Percentiles rank a stretch among this genome's conserved stretches.
Conservation (phyloP, 2,113 vertebrate species). For the Chaetorhynchus papuensis region DNA sequence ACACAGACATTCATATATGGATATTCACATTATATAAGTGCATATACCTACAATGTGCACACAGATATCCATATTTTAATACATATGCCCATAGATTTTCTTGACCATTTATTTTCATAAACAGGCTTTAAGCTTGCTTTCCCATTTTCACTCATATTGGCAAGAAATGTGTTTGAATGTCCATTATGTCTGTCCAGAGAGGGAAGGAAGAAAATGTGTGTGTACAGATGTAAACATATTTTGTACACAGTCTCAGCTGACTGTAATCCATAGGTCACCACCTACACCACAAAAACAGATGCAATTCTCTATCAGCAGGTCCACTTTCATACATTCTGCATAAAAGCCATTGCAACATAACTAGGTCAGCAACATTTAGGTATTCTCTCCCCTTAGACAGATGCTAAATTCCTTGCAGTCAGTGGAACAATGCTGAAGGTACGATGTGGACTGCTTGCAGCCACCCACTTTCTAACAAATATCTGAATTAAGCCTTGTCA, state of each 20-base stretch:
- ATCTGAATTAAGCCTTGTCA: background rate
- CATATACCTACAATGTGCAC: background rate
- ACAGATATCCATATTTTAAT: background rate
- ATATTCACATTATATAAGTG: background rate
- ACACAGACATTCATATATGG: background rate
- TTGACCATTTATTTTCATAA: background rate
- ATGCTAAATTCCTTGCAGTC: background rate
- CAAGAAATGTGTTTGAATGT: background rate
- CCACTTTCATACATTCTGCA: background rate
- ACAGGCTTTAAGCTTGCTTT: background rate
- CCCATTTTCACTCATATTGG: background rate
- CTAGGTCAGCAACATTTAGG: background rate
- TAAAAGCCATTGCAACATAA: background rate
- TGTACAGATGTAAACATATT: background rate
- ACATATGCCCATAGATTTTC: background rate
- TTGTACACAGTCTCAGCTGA: background rate
- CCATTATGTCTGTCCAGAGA: background rate
- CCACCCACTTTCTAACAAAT: background rate
- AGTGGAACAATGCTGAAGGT: background rate
- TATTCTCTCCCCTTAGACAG: background rate
- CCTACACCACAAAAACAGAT: background rate
- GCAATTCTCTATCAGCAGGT: background rate
- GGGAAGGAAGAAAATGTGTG: background rate
- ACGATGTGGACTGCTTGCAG: background rate
- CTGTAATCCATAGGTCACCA: background rate